Evolutionary conservation across 2,888 invertebrate genomes (phyloP).

Genomic region (Lydus trimaculatus): DNA sequence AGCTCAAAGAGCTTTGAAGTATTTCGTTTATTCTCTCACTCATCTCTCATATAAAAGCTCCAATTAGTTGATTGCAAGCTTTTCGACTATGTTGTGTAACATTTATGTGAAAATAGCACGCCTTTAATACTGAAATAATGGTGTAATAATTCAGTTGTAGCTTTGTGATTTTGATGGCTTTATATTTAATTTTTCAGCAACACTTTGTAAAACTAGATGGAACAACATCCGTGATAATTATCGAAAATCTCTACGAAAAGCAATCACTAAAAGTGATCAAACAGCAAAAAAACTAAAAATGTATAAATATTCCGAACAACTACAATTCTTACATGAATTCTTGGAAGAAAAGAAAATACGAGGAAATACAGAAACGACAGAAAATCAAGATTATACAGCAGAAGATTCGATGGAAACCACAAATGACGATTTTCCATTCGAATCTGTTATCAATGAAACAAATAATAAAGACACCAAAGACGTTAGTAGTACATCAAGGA

Average conservation of each 20-base stretch:
- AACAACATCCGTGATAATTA: background rate
- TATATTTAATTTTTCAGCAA: background rate
- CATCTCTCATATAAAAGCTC: no score
- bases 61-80: no score
- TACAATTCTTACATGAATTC: background rate
- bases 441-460: background rate
- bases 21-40: no score
- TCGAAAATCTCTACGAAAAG: background rate
- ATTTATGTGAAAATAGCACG: no score
- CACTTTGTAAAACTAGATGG: background rate
- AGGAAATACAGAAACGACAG: background rate
- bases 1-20: no score
- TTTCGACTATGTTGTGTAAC: no score
- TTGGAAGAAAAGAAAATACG: background rate
- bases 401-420: background rate
- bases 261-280: background rate
- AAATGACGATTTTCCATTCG: background rate
- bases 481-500: background rate
- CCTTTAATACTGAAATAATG: no score
- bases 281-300: background rate
- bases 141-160: background rate
- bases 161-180: no score
- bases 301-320: background rate
- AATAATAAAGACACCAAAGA: background rate
- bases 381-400: background rate